Base-by-base conservation (phyloP, 2,113 vertebrate species). In the Burhinus bistriatus region DNA sequence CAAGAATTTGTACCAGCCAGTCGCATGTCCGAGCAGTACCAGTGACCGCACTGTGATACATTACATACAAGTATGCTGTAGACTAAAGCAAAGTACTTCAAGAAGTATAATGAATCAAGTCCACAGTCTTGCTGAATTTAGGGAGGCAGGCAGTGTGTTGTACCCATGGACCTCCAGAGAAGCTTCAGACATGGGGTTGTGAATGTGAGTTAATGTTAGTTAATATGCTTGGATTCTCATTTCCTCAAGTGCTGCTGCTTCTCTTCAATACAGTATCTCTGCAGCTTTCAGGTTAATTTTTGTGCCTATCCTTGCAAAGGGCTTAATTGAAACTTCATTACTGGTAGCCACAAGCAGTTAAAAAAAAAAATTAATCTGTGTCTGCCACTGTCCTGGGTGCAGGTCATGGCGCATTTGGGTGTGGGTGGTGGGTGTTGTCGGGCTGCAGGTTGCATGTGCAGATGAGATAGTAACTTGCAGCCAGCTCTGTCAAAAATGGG, bases 231-330 rank as follows among this genome's bases (percentile, higher is more conserved):
- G n/a, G 51, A 26, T 32, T 55, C 27, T 44, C 4, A 21, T 87
- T 87, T 87, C 38, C 17, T 73, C 11, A 27, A 64, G 42, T 55
- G 17, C 55, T 89, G 38, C 42, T 81, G 11, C 52, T 78, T 85
- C 42, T 87, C 19, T 70, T 73, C 21, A 81, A 29, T 77, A 57
- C 30, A 49, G 0, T 27, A 15, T 59, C 38, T 83, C 57, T 77
- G 11, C 32, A 52, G 16, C 6, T 81, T 73, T 32, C 8, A 26
- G 22, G 47, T 73, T 91, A 32, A 26, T 86, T 59, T 62, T 84
- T 5, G 1, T 78, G 25, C 45, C 29, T 65, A 0, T 64, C 22
- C 32, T 92, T 0, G 0, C 32, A 73, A 17, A 15, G 40, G 3
- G 3, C 1, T 83, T 90, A 77, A 45, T 22, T 82, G 38, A 30